Base-by-base conservation (phyloP, 2,113 vertebrate genomes). In the Ochotona princeps region DNA sequence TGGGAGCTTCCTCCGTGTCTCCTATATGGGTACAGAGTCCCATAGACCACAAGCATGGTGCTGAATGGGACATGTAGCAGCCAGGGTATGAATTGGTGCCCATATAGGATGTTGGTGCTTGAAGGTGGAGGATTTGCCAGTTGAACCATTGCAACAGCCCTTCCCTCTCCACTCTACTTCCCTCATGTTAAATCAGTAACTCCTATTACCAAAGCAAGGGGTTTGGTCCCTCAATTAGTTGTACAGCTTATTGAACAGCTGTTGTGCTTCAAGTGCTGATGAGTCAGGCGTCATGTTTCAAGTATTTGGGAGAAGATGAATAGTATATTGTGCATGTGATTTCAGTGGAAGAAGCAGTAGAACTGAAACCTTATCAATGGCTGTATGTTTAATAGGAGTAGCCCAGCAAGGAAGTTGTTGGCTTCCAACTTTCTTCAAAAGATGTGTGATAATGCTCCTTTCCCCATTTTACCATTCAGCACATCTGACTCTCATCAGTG, bases 371-470 rank as follows among this genome's bases (percentile, higher is more conserved):
- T 75, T 89, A 5, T 47, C 30, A 92, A 38, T 83, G 38, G 73
- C 28, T 80, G 86, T 5, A 51, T 51, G 54, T 88, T 95, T 74
- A 65, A 65, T 35, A 87, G 80, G 80, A 83, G 6, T 86, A 72
- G 76, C 32, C 26, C 78, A 79, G 69, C 73, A 83, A 54, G 23
- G 70, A n/a, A 76, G n/a, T 12, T 88, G 23, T 47, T 61, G 66
- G 25, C 80, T 90, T 91, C 23, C 92, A 38, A 89, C 32, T 79
- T 88, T 87, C 81, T 69, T 92, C 14, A 57, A 69, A 92, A 78
- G 21, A 86, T 76, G 17, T 75, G 21, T 78, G 54, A 75, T 82
- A 54, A 89, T n/a, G 54, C 3, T 17, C n/a, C 18, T 94, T 63
- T 13, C 32, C 11, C 4, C 1, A 11, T 88, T 90, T 32, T 88